Percentiles rank a stretch among this genome's conserved stretches.
These are phyloP conservation scores for Trinectes maculatus DNA, from an alignment of 2,113 vertebrate species.

Conservation along the genomic window DNA sequence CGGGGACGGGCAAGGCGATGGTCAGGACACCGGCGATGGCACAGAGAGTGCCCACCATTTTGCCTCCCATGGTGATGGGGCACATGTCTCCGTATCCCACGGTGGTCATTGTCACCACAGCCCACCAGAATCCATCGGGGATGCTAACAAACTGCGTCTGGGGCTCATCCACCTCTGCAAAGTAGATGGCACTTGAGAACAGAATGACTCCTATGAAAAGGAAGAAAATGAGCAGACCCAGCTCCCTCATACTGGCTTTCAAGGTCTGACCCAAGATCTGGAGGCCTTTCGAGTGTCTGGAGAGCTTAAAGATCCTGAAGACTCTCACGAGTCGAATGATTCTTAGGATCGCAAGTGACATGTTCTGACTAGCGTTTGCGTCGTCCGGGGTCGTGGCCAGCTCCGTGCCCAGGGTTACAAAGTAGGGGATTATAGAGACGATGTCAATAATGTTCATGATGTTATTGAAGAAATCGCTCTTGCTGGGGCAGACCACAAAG, in stretches of 20 bases:
- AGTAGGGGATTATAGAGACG: constrained; percentile 96
- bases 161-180: constrained; percentile 95
- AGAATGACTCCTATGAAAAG: constrained; percentile 98
- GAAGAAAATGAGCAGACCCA: constrained; percentile 96
- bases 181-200: constrained; percentile 97
- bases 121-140: constrained; percentile 99
- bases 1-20: constrained; percentile 95
- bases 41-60: constrained; percentile 96
- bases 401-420: constrained; percentile 94
- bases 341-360: constrained; percentile 94
- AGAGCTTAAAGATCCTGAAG: constrained; percentile 97
- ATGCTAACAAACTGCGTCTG: constrained; percentile 97
- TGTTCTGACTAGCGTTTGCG: constrained; percentile 89
- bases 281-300: constrained; percentile 92
- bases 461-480: constrained; percentile 93
- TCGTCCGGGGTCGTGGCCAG: constrained; percentile 87
- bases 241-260: constrained; percentile 91
- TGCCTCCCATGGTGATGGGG: constrained; percentile 92
- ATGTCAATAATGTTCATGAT: constrained; percentile 98
- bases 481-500: constrained; percentile 95
- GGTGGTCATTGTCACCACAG: constrained; percentile 98
- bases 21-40: constrained; percentile 97
- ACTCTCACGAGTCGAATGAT: constrained; percentile 95
- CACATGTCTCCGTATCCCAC: constrained; percentile 99
- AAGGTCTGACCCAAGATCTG: constrained; percentile 93